Evolutionary conservation across 2,888 invertebrate species (phyloP).

Genomic region (Phragmatobia fuliginosa): DNA sequence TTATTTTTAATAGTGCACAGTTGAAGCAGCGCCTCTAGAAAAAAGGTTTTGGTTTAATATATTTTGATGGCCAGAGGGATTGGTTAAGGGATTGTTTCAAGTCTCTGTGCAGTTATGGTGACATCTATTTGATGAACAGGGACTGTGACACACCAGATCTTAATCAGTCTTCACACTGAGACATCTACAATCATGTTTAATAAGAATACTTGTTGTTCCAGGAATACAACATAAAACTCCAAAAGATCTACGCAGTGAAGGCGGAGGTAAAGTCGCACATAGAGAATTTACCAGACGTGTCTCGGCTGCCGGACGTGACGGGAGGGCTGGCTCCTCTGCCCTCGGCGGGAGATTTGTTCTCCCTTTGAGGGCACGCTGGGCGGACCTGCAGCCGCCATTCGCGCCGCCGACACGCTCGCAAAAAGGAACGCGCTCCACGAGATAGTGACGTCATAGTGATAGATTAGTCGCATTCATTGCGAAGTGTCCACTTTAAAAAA

Average conservation of each 20-base stretch:
- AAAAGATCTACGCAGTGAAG: constrained; percentile 94
- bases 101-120: too few relatives aligned
- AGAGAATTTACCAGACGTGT: constrained; percentile 96
- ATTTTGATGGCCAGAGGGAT: too few relatives aligned
- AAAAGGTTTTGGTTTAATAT: too few relatives aligned
- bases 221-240: constrained; percentile 97
- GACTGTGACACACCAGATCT: too few relatives aligned
- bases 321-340: constrained; percentile 97
- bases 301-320: constrained; percentile 96
- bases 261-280: constrained; percentile 97
- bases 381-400: background rate
- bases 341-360: constrained; percentile 98
- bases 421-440: background rate
- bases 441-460: constrained; percentile 12
- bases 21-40: too few relatives aligned
- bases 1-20: too few relatives aligned
- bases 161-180: too few relatives aligned
- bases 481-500: background rate
- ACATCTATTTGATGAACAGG: too few relatives aligned
- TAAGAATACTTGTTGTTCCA: constrained; percentile 72
- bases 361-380: constrained; percentile 72
- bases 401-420: background rate
- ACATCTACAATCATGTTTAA: background rate
- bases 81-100: too few relatives aligned
- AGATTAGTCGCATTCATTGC: background rate